Evolutionary conservation across 2,888 invertebrate genomes (phyloP), one percentile per base, ranked within the genome.

Genomic region (Thymelicus acteon): DNA sequence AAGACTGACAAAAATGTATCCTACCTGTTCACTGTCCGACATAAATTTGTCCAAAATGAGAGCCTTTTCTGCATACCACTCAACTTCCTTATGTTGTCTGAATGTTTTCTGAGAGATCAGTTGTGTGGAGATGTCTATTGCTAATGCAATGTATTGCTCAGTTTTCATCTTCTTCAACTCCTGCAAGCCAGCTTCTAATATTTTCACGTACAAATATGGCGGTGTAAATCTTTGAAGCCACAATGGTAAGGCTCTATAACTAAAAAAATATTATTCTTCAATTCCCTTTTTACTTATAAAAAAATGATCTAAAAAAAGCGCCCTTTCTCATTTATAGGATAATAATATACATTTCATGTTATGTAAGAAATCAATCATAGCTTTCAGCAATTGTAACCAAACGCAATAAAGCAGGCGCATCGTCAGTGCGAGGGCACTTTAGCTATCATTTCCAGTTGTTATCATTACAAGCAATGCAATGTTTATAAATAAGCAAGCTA

Each of bases 21-120:
- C 64, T 80, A 93, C 93, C 84, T 87, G 78, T 67, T 90, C 81
- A 54, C 82, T 75, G 19, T 68, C 74, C 1, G 76, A 71, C 67
- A 85, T 73, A 69, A 83, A 74, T 72, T 89, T 93, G 67, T 96
- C 95, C 37, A 95, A 84, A 76, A 96, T 95, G 0, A 96, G 88
- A 0, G 96, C 94, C 69, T 95, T 92, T 75, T 96, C 94, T 39
- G 95, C 95, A 81, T 94, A 96, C 96, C 95, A 95, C 2, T 86
- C 80, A 0, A 92, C 92, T 73, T 89, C 88, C 74, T 90, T 92
- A 65, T 94, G 90, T 39, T 87, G 87, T 57, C 92, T 81, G 78
- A 94, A 95, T 0, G 80, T 74, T 1, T 82, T 80, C 79, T 96
- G 95, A 0, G 76, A 76, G 15, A 96, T 86, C 19, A 96, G 83